phyloP scores from a whole-genome alignment of 2,797 vertebrate species.

The Odontamblyopus lacepedii region DNA sequence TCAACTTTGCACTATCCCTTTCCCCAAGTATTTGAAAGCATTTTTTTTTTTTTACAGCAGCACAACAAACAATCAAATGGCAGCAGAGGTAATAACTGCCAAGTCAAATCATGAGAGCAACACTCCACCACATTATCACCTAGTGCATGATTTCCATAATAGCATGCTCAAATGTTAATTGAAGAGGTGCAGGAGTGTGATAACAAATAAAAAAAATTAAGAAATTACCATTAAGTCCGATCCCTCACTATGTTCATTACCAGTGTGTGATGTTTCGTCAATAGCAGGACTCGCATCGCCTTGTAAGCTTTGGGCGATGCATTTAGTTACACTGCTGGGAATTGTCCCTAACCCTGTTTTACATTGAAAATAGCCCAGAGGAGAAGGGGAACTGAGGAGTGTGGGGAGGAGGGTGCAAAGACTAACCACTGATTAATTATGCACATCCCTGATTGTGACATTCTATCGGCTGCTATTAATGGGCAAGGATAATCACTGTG shows the following conservation, averaged over 20 bases:
- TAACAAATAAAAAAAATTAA: constrained; percentile 60
- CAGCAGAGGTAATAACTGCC: constrained; percentile 10
- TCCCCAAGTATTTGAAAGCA: background rate
- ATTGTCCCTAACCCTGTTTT: constrained; percentile 95
- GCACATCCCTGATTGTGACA: constrained; percentile 90
- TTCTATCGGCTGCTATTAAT: constrained; percentile 95
- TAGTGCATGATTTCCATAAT: constrained; percentile 14
- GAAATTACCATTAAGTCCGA: constrained; percentile 57
- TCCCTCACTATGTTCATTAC: constrained; percentile 82
- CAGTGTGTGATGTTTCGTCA: constrained; percentile 89
- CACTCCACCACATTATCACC: constrained; percentile 1
- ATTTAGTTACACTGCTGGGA: constrained; percentile 90
- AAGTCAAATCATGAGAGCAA: constrained; percentile 9
- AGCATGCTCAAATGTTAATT: constrained; percentile 33
- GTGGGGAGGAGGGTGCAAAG: constrained; percentile 52
- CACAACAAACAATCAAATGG: background rate
- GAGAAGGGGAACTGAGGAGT: constrained; percentile 73
- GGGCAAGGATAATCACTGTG: constrained; percentile 92
- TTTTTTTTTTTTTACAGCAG: background rate
- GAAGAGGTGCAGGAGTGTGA: constrained; percentile 41
- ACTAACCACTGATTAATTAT: constrained; percentile 91
- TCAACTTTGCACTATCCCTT: background rate
- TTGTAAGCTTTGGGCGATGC: constrained; percentile 91
- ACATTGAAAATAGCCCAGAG: constrained; percentile 89
- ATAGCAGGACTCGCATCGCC: constrained; percentile 86